Conservation (phyloP, 2,113 vertebrate species). For the Rhinolophus sinicus region DNA sequence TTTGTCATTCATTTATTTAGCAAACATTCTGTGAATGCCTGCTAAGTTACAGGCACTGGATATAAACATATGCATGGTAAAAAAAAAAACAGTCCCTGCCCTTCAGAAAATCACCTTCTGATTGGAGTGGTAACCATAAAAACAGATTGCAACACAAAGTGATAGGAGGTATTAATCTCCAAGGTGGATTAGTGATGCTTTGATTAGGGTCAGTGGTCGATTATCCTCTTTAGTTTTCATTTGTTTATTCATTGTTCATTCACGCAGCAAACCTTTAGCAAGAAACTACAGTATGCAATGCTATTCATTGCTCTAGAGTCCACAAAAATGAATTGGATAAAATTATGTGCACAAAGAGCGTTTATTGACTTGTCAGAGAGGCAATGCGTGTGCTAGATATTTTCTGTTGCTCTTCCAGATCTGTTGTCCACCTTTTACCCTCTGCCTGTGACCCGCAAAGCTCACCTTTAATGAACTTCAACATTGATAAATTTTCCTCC, state of each 20-base stretch:
- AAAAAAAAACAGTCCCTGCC: background rate
- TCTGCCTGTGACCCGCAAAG: background rate
- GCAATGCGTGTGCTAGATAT: background rate
- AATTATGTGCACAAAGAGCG: background rate
- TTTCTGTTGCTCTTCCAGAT: background rate
- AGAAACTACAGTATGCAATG: background rate
- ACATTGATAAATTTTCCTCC: background rate
- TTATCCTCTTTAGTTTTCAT: background rate
- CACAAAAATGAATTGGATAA: background rate
- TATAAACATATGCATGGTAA: background rate
- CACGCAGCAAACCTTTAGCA: conserved; percentile 1
- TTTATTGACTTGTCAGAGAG: background rate
- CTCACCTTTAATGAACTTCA: background rate
- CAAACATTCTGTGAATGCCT: conserved; percentile 44
- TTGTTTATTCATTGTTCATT: conserved; percentile 44
- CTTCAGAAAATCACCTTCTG: conserved; percentile 28
- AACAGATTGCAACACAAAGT: background rate
- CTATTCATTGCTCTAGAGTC: background rate
- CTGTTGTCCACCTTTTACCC: background rate
- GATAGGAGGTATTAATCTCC: background rate
- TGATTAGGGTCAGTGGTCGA: background rate
- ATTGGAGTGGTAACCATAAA: background rate
- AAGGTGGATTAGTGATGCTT: background rate
- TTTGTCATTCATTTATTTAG: conserved; percentile 43
- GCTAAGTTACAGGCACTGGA: background rate